phyloP scores from a whole-genome alignment of 2,113 vertebrate genomes.

The Scytalopus superciliaris region DNA sequence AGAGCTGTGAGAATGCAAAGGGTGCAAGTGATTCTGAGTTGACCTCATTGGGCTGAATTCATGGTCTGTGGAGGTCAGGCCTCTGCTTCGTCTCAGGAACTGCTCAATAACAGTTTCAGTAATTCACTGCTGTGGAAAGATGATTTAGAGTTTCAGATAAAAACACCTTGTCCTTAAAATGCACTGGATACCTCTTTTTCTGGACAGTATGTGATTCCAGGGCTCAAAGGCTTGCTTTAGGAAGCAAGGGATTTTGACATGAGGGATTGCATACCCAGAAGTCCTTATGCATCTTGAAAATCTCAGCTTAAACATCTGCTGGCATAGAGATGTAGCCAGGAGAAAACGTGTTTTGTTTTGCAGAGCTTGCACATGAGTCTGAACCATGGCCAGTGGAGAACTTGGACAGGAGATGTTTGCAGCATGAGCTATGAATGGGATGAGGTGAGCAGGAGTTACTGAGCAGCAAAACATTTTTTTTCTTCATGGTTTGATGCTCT shows the following conservation, averaged over 20 bases:
- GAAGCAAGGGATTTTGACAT: neutral
- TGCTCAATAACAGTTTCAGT: slow-evolving; percentile 1
- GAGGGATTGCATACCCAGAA: slow-evolving; percentile 1
- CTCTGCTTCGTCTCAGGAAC: slow-evolving; percentile 58
- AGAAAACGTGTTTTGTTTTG: slow-evolving; percentile 21
- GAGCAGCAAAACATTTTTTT: neutral
- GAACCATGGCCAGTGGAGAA: neutral
- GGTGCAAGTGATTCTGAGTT: neutral
- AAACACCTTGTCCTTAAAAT: slow-evolving; percentile 45
- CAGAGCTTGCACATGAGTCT: neutral
- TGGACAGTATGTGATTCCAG: neutral
- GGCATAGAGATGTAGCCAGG: neutral
- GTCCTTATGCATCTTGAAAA: slow-evolving; percentile 13
- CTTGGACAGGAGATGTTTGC: neutral
- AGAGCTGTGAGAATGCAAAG: neutral
- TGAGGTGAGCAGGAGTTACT: neutral
- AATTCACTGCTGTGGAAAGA: slow-evolving; percentile 10
- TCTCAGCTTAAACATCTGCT: slow-evolving; percentile 42
- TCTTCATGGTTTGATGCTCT: neutral
- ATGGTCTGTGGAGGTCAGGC: neutral
- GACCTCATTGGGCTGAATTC: neutral
- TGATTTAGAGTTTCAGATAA: slow-evolving; percentile 15
- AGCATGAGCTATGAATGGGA: neutral
- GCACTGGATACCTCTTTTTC: neutral
- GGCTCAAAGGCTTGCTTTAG: neutral